Evolutionary conservation across 2,888 invertebrate genomes (phyloP).

Genomic region (Adela reaumurella): DNA sequence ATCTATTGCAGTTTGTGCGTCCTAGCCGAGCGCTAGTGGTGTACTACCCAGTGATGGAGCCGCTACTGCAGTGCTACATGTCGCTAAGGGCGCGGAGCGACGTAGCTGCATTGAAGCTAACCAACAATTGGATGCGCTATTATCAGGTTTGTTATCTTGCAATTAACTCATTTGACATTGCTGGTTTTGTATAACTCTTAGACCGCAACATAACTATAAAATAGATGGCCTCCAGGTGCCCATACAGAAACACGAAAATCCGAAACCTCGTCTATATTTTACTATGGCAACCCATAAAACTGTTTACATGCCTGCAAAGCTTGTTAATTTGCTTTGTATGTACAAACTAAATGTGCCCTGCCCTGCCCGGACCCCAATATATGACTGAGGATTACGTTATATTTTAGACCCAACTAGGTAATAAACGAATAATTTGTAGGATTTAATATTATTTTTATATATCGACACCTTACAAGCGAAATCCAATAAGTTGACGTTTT

Average conservation of each 20-base stretch:
- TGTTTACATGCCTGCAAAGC: no score
- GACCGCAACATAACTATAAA: not conserved
- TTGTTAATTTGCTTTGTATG: no score
- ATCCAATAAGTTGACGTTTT: no score
- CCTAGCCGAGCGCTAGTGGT: slow-evolving; percentile 83
- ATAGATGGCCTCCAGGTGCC: no score
- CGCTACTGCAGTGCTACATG: slow-evolving; percentile 78
- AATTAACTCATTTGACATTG: not conserved
- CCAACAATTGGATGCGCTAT: slow-evolving; percentile 82
- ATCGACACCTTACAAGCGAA: no score
- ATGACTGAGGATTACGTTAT: not conserved
- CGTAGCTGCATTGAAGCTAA: slow-evolving; percentile 73
- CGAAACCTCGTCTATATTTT: no score
- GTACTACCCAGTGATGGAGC: slow-evolving; percentile 76
- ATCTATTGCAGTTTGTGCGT: slow-evolving; percentile 72
- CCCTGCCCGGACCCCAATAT: no score
- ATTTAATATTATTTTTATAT: slow-evolving; percentile 14
- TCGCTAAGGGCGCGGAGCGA: slow-evolving; percentile 69
- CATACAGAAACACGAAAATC: no score
- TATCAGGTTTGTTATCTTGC: slow-evolving; percentile 85
- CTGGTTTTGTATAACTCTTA: not conserved
- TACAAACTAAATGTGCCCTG: no score
- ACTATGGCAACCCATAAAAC: no score
- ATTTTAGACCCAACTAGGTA: not conserved
- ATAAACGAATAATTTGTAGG: no score